Conservation (phyloP, 23 tunicate genomes). For the Pegea sp. region DNA sequence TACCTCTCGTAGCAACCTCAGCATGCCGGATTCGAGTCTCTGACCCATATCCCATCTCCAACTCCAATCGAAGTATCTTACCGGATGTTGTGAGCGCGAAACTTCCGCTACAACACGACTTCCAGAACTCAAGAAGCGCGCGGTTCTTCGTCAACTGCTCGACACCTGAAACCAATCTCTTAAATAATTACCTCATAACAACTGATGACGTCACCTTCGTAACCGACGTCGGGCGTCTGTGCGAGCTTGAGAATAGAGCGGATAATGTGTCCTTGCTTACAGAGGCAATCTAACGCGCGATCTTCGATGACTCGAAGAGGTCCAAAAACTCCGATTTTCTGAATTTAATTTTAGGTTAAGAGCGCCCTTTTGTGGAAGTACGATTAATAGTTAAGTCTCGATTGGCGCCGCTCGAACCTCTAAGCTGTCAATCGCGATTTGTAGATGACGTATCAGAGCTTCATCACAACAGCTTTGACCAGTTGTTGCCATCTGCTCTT, state of each 20-base stretch:
- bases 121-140: conserved; percentile 59
- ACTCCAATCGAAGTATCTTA: conserved; percentile 48
- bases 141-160: conserved; percentile 23
- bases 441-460: conserved; percentile 26
- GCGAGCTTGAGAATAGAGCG: conserved; percentile 10
- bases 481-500: conserved; percentile 6
- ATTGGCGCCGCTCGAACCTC: too few species aligned
- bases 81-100: conserved; percentile 29
- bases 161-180: conserved; percentile 5
- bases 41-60: conserved; percentile 27
- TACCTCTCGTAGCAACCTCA: conserved; percentile 75
- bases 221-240: conserved; percentile 6
- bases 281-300: conserved; percentile 26
- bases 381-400: too few species aligned
- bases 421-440: too few species aligned
- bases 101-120: conserved; percentile 65
- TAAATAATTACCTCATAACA: too few species aligned
- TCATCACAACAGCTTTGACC: conserved; percentile 21
- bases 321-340: conserved; percentile 58
- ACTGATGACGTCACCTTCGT: conserved; percentile 77
- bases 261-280: conserved; percentile 30
- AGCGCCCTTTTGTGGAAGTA: background rate
- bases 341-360: background rate
- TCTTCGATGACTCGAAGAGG: conserved; percentile 50
- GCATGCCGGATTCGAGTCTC: conserved; percentile 37